Conservation (phyloP, 1,140 invertebrate genomes). For the Amyelois transitella region DNA sequence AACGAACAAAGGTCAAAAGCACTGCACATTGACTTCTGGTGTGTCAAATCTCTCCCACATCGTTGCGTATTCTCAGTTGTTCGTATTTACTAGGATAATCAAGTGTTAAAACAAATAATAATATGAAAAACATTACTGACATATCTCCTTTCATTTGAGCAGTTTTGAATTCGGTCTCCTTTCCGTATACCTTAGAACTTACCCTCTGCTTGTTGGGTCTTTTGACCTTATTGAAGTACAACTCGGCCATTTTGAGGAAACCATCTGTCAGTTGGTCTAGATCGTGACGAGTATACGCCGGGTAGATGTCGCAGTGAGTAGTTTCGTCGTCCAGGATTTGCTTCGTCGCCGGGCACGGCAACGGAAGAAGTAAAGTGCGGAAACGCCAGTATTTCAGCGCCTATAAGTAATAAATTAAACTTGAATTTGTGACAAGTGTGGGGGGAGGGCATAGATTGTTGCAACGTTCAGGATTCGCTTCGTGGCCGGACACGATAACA, state of each 20-base stretch:
- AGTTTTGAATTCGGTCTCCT: neutral
- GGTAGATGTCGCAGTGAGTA: constrained; percentile 88
- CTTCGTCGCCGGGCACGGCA: constrained; percentile 81
- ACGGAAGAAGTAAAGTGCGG: constrained; percentile 89
- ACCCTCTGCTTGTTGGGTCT: constrained; percentile 80
- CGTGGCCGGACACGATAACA: no score
- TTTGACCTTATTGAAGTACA: constrained; percentile 91
- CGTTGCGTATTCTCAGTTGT: no score
- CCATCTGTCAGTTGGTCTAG: constrained; percentile 78
- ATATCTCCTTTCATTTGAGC: neutral
- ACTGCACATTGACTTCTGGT: no score
- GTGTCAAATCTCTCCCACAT: no score
- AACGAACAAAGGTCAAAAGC: no score
- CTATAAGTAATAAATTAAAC: constrained; percentile 58
- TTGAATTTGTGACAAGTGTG: neutral
- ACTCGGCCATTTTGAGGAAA: constrained; percentile 92
- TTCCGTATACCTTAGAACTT: constrained; percentile 30
- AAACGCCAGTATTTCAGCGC: constrained; percentile 96
- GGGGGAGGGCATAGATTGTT: no score
- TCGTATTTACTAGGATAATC: no score
- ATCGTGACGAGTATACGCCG: constrained; percentile 79
- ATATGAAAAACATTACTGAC: neutral
- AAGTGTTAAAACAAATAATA: no score
- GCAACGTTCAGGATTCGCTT: no score
- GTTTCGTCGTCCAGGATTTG: constrained; percentile 81